phyloP scores from a whole-genome alignment of 2,113 vertebrate genomes.

The Zosterops borbonicus region DNA sequence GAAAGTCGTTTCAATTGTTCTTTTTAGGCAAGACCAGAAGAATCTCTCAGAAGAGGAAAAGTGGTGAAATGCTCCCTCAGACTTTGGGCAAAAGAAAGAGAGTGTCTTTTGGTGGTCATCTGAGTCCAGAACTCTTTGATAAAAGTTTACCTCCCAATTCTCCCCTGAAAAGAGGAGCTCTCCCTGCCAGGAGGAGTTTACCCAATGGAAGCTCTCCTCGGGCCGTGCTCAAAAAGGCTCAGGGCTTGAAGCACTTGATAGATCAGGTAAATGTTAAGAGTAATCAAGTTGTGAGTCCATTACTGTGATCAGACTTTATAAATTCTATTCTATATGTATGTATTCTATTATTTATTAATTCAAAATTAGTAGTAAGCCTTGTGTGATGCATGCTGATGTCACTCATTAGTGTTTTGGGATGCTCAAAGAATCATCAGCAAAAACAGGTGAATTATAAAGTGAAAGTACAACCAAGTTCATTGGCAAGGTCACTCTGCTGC shows the following conservation, averaged over 20 bases:
- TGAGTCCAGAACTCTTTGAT: constrained; percentile 89
- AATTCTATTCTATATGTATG: background rate
- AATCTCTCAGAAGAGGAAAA: constrained; percentile 72
- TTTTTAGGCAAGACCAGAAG: background rate
- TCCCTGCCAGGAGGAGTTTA: constrained; percentile 74
- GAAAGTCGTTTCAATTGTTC: background rate
- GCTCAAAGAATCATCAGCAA: background rate
- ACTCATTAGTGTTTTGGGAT: background rate
- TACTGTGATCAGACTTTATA: background rate
- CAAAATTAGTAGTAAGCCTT: background rate
- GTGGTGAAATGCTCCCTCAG: background rate
- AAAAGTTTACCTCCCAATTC: constrained; percentile 87
- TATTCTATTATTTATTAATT: background rate
- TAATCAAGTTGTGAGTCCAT: background rate
- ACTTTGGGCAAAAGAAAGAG: constrained; percentile 77
- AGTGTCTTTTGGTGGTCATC: constrained; percentile 85
- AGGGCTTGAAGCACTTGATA: constrained; percentile 14
- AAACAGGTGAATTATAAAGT: background rate
- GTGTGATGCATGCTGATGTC: background rate
- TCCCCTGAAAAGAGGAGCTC: constrained; percentile 81
- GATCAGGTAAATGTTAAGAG: constrained; percentile 56
- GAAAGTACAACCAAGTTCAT: background rate
- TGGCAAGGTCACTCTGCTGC: background rate
- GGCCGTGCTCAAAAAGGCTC: constrained; percentile 77
- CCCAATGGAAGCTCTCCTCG: constrained; percentile 49